Base-by-base conservation (phyloP, 2,888 invertebrate species). In the Poecilus cupreus region DNA sequence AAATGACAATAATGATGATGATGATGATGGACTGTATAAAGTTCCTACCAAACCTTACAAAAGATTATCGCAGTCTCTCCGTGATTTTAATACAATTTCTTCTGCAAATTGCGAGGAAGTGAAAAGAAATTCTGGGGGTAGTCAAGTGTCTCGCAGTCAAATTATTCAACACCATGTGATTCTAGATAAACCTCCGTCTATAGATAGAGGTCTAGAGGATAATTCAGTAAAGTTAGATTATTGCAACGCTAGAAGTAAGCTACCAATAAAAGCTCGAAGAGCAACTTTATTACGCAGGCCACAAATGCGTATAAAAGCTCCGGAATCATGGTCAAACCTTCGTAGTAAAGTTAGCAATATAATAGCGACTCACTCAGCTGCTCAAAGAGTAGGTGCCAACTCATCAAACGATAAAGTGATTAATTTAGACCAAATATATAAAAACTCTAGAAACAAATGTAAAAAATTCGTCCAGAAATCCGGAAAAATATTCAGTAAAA, bases 341-440 rank as follows among this genome's bases (percentile, higher is more conserved):
- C 86, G 87, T 78, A 85, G 85, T 3, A 89, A 87, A 84, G 86
- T 89, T 75, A 87, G 86, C 82, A 87, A 87, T 72, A 85, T 88
- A 22, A 86, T 89, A 82, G 83, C 85, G 3, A 88, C 88, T 51
- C 89, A 89, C 26, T 88, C 88, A 1, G 85, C 87, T 1, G 87
- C 88, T 57, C 89, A 89, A 82, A 83, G 88, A 43, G 88, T 89
- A 1, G 89, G 88, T 0, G 88, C 88, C 5, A 70, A 64, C n/a
- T 43, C 72, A 20, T 88, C 86, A 77, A 82, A 82, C 4, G 88
- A 89, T 16, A 87, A 85, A 76, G 88, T 88, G 16, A 86, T 88
- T 2, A 88, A 88, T 72, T 84, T 89, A 10, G 89, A 89, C 82
- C 89, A 87, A 82, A 86, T 89, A 85, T 88, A 88, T 83, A 89